phyloP scores from a whole-genome alignment of 2,888 invertebrate genomes.

The Drosophila hamatofila region DNA sequence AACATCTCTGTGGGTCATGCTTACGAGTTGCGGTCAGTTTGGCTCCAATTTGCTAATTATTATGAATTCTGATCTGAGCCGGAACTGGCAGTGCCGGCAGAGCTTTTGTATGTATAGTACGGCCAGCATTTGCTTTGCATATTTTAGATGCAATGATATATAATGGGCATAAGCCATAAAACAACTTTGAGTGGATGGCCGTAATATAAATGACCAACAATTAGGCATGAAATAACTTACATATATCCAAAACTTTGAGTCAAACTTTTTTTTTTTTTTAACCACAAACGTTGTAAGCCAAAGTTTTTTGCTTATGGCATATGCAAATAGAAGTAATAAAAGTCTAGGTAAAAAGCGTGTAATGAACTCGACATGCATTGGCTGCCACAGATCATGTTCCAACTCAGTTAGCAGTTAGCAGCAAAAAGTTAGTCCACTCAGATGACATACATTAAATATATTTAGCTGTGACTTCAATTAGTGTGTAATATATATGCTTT shows the following conservation, averaged over 20 bases:
- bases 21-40: conserved; percentile 21
- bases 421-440: background rate
- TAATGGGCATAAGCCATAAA: conserved; percentile 11
- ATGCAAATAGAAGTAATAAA: conserved; percentile 21
- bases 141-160: conserved; percentile 18
- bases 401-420: background rate
- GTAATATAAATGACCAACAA: conserved; percentile 32
- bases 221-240: conserved; percentile 24
- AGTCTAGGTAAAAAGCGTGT: conserved; percentile 14
- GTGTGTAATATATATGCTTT: background rate
- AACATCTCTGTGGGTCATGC: conserved; percentile 29
- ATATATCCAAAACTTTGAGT: conserved; percentile 4
- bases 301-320: conserved; percentile 23
- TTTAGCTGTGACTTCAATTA: background rate
- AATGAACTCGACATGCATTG: conserved; percentile 11
- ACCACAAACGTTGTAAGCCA: conserved; percentile 7
- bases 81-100: background rate
- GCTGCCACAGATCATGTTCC: conserved; percentile 3
- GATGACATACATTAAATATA: background rate
- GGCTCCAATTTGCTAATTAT: conserved; percentile 60
- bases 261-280: conserved; percentile 10
- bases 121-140: conserved; percentile 11
- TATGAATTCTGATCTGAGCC: conserved; percentile 45
- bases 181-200: conserved; percentile 8
- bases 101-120: conserved; percentile 10